Base-by-base conservation (phyloP, 1,140 invertebrate species). In the Rhyzopertha dominica region DNA sequence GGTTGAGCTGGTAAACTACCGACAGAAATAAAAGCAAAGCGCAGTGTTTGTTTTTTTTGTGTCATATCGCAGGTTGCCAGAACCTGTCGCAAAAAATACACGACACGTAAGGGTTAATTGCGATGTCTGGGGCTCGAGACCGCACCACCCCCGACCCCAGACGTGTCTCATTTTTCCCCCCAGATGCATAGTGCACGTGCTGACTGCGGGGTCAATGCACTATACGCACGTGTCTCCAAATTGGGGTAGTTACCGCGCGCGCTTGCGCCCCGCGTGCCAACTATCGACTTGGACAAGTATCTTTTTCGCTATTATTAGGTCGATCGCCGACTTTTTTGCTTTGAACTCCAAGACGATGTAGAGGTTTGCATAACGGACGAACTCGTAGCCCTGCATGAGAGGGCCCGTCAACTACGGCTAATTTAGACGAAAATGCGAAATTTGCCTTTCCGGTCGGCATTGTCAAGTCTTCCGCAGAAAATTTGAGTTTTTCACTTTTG, bases 241-340 rank as follows among this genome's bases (percentile, higher is more conserved):
- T 52, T 52, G 45, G 50, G 50, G 50, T 52, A 52, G 50, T 48
- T 52, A 47, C 39, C 20, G 17, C 13, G 25, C 14, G 28, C 50
- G 50, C 45, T 31, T 32, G 43, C 36, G 40, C 31, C 25, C 13
- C 20, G 22, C 9, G 19, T 38, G 22, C 12, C 14, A 23, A 23
- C 20, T 8, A 4, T 16, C 17, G 17, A 8, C 8, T 9, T 32
- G 30, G 10, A 23, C 3, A 13, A 12, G 3, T 5, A 30, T 29
- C 45, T 35, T 65, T 58, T 34, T 40, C 34, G 20, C 47, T 35
- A 25, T 51, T 48, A 34, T 41, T 22, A 41, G 9, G 14, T 64
- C 62, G 8, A n/a, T 8, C n/a, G 8, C n/a, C 25, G 8, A 8
- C n/a, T n/a, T 8, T 26, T 8, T 26, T 8, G 8, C 25, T 8